Evolutionary conservation across 2,113 vertebrate species (phyloP), one percentile per base, ranked within the genome.

Genomic region (Corythornis madagascariensis): DNA sequence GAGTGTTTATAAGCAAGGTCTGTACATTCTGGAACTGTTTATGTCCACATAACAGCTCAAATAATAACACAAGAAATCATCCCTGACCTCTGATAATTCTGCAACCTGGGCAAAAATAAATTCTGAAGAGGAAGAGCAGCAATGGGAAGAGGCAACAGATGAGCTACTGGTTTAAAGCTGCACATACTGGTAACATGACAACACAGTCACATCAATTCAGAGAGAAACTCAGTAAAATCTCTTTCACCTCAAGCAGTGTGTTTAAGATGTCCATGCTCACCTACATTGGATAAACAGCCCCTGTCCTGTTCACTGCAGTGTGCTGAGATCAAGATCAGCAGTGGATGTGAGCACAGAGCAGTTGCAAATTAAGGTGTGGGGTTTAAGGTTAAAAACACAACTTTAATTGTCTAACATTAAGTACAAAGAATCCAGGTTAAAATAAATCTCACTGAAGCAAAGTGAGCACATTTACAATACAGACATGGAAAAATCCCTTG

Each of bases 181-280:
- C 20, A 59, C 6, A 0, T 6, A 10, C 6, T 3, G 17, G 50
- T 82, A 22, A 53, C 0, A 1, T 13, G 38, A 22, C 24, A 52
- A 25, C 9, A 45, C 6, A 8, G 31, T 11, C 70, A 31, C 33
- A 4, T 4, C 14, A 2, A 57, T 38, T 45, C 33, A 85, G 77
- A 83, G 38, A 57, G 1, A 0, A 91, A 66, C 55, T 70, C 26
- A 9, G 31, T 35, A 75, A 84, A 69, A 84, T 55, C 29, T 5
- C 6, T 43, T 90, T 74, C 16, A 21, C 75, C 82, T 57, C 55
- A 84, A 73, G 83, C 13, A 61, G n/a, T 50, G 25, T 16, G 14
- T 77, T 80, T 63, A 38, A 26, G 28, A 66, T 45, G 29, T 25
- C 67, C 57, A 0, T 5, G 22, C 20, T 83, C n/a, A 15, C 9